Evolutionary conservation across 2,113 vertebrate species (phyloP).

Genomic region (Bubo blakistoni): DNA sequence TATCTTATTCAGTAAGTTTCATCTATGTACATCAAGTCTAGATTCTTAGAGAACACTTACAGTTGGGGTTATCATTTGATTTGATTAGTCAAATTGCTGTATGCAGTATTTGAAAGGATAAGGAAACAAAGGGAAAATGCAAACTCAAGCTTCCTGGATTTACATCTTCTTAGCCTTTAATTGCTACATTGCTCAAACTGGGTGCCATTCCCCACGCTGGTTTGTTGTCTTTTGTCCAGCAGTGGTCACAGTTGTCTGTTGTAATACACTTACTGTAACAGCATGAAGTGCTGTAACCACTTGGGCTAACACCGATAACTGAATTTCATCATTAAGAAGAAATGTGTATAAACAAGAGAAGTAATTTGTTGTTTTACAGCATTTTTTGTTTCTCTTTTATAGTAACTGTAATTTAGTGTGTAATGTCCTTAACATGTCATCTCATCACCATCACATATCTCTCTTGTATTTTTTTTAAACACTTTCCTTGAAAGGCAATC

Average conservation of each 20-base stretch:
- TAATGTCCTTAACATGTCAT: slow-evolving; percentile 35
- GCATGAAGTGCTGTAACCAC: background rate
- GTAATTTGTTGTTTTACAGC: background rate
- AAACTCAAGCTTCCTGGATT: background rate
- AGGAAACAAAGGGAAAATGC: background rate
- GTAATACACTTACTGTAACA: background rate
- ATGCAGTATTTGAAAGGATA: background rate
- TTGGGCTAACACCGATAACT: background rate
- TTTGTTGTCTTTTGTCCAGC: background rate
- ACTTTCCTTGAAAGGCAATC: slow-evolving; percentile 84
- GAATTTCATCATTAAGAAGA: background rate
- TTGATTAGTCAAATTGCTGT: background rate
- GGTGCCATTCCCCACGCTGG: background rate
- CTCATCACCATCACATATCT: slow-evolving; percentile 63
- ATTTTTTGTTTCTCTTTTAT: background rate
- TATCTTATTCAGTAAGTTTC: background rate
- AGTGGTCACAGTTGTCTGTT: background rate
- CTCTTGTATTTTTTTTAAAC: slow-evolving; percentile 78
- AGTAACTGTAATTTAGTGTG: slow-evolving; percentile 3
- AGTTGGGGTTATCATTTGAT: background rate
- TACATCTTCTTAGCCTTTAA: background rate
- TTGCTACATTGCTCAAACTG: background rate
- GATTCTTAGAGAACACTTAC: background rate
- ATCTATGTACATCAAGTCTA: background rate
- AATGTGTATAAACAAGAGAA: background rate